Percentiles rank a stretch among this genome's conserved stretches.
Evolutionary conservation across 1,140 invertebrate genomes (phyloP).

Genomic region (Caenorhabditis elegans): DNA sequence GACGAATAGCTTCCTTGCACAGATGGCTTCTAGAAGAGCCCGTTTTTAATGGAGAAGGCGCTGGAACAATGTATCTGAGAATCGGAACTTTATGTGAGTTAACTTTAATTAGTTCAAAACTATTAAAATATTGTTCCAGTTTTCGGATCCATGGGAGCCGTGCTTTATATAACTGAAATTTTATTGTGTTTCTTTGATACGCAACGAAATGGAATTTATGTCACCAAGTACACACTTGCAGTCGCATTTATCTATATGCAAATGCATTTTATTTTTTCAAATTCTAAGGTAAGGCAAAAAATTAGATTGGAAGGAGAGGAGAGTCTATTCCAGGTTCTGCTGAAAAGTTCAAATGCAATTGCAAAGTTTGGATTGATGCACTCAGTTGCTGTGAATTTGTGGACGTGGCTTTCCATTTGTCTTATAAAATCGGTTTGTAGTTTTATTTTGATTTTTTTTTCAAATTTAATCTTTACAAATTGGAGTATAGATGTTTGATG

Average conservation of each 20-base stretch:
- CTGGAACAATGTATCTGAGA: slow-evolving; percentile 59
- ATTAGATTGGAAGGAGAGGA: no score
- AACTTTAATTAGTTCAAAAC: no score
- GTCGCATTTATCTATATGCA: slow-evolving; percentile 63
- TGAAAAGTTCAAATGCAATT: neutral
- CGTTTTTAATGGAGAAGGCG: slow-evolving; percentile 53
- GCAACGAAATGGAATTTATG: neutral
- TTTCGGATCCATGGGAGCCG: slow-evolving; percentile 62
- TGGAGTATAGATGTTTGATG: no score
- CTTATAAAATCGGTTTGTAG: slow-evolving; percentile 56
- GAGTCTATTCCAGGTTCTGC: no score
- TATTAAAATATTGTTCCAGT: slow-evolving; percentile 50
- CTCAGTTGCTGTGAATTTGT: slow-evolving; percentile 61
- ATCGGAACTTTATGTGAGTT: slow-evolving; percentile 56
- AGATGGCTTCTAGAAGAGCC: neutral
- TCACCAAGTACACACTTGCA: slow-evolving; percentile 55
- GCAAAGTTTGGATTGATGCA: slow-evolving; percentile 65
- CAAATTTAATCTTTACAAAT: no score
- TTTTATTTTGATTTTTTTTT: no score
- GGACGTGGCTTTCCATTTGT: slow-evolving; percentile 64
- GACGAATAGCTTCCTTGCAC: neutral
- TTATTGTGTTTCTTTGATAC: slow-evolving; percentile 60
- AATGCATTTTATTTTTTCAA: slow-evolving; percentile 67
- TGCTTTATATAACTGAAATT: slow-evolving; percentile 63
- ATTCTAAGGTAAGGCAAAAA: no score